A percentile compares a stretch with the other conserved stretches of the same genome.
Evolutionary conservation across 2,113 vertebrate genomes (phyloP).

Genomic region (Bubalus kerabau): DNA sequence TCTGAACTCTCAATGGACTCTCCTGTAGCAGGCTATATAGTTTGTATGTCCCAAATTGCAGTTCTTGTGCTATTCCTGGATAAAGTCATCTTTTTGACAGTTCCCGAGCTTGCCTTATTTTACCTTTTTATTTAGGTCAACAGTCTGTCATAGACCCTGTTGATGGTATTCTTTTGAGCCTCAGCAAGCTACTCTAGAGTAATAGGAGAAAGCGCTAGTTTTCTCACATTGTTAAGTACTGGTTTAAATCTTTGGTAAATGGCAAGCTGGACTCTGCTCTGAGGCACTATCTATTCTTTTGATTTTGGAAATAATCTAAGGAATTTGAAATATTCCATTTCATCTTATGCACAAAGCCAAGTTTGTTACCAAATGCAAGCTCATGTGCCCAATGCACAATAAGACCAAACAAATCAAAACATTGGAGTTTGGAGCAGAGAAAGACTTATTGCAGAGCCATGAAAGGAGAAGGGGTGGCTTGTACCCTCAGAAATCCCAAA

Average conservation of each 20-base stretch:
- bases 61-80: background rate
- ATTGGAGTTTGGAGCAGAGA: background rate
- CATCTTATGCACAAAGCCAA: constrained; percentile 31
- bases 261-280: constrained; percentile 34
- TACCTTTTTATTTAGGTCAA: background rate
- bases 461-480: background rate
- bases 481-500: background rate
- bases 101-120: background rate
- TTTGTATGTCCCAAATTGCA: background rate
- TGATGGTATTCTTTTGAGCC: background rate
- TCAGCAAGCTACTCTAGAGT: background rate
- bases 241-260: constrained; percentile 60
- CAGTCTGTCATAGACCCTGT: background rate
- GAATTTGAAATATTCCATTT: constrained; percentile 39
- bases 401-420: background rate
- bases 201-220: background rate
- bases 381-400: background rate
- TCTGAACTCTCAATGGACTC: background rate
- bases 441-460: background rate
- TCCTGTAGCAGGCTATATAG: background rate
- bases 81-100: background rate
- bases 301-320: constrained; percentile 64
- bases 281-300: constrained; percentile 62
- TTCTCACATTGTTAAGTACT: constrained; percentile 18
- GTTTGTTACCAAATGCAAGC: background rate